These are phyloP conservation scores for Ectropis grisescens DNA, from an alignment of 1,140 invertebrate genomes.

Conservation along the genomic window DNA sequence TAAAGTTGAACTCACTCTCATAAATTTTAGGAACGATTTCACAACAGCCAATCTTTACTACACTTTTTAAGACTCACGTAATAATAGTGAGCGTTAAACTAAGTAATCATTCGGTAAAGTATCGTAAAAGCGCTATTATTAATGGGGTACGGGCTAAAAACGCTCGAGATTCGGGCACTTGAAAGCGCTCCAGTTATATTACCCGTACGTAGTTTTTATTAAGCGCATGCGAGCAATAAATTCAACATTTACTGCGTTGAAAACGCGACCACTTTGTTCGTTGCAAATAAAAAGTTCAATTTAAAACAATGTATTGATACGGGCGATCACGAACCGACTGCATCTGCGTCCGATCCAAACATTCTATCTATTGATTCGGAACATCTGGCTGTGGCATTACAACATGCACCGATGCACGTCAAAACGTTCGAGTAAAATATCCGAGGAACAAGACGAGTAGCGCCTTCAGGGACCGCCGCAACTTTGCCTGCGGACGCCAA, in stretches of 20 bases:
- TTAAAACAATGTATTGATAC: slow-evolving; percentile 33
- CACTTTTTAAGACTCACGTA: neutral
- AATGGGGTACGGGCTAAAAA: slow-evolving; percentile 31
- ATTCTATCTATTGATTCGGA: slow-evolving; percentile 36
- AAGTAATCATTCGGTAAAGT: slow-evolving; percentile 5
- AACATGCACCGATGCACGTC: slow-evolving; percentile 23
- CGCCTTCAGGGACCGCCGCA: slow-evolving; percentile 12
- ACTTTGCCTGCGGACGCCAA: slow-evolving; percentile 17
- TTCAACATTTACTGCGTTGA: slow-evolving; percentile 42
- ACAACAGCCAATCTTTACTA: neutral
- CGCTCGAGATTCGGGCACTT: too few species aligned
- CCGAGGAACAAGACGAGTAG: slow-evolving; percentile 5
- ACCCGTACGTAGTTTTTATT: slow-evolving; percentile 39
- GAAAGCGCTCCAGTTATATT: slow-evolving; percentile 22
- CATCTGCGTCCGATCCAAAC: slow-evolving; percentile 42
- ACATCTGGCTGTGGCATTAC: slow-evolving; percentile 37
- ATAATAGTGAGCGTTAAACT: slow-evolving; percentile 4
- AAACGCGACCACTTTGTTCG: slow-evolving; percentile 46
- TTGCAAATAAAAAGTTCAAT: slow-evolving; percentile 51
- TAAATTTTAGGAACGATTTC: too few species aligned
- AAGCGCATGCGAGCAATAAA: slow-evolving; percentile 42
- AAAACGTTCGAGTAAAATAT: slow-evolving; percentile 25
- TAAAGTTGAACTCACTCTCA: too few species aligned
- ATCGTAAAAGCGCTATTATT: slow-evolving; percentile 17
- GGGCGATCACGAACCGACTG: slow-evolving; percentile 23